Base-by-base conservation (phyloP, 2,888 invertebrate species). In the Melinaea menophilus region DNA sequence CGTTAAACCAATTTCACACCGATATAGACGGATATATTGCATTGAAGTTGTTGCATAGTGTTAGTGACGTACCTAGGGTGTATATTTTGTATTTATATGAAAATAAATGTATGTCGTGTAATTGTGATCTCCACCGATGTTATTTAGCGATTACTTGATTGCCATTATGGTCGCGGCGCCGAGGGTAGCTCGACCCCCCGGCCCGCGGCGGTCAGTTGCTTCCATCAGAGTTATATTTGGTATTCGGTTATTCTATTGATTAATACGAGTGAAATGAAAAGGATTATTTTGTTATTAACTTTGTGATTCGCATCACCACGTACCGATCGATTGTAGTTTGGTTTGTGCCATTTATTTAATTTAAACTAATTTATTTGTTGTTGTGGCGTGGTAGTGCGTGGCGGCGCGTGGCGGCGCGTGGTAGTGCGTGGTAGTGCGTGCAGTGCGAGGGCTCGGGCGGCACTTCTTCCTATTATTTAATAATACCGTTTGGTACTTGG, bases 61-160 rank as follows among this genome's bases (percentile, higher is more conserved):
- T 85, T 85, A 87, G 84, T 85, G 81, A 83, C 85, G 82, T 82
- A 84, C 80, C 81, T 85, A 82, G 67, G 64, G 62, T 90, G 89
- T 90, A 88, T 88, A 90, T 88, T 85, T 88, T 88, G 87, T 90
- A 89, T 90, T 90, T 90, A 90, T 89, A 85, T 85, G 64, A 63
- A 68, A 71, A 68, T 77, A 83, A 87, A 82, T 79, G 81, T 86
- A 82, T 86, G 83, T 86, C 82, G 86, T 89, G 86, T 89, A 88
- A 85, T 86, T 89, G 86, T 90, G 90, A 90, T 90, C 90, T 90
- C 90, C 90, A 90, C 90, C 90, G 90, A 90, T 86, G 87, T 89
- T 89, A 86, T 83, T 88, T 88, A 90, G 85, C 88, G 85, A 86
- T 88, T 84, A 86, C 79, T 83, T 83, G 79, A 85, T 86, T 90